Percentiles rank a stretch among this genome's conserved stretches.
These are phyloP conservation scores for Lepidurus apus DNA, from an alignment of 1,140 invertebrate species.

Conservation along the genomic window DNA sequence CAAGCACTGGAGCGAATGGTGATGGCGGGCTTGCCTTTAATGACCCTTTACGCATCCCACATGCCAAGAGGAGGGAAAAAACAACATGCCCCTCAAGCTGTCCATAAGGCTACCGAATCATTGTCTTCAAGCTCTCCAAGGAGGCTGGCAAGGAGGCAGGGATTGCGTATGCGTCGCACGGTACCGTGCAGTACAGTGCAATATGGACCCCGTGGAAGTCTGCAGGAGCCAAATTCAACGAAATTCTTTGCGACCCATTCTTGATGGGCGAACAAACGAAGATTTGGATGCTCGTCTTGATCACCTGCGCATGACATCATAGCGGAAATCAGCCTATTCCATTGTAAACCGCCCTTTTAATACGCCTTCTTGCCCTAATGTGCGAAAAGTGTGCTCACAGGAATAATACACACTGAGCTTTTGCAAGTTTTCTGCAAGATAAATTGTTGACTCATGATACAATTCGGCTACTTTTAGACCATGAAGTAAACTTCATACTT, in stretches of 20 bases:
- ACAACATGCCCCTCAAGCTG: constrained; percentile 17
- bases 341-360: no score
- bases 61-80: constrained; percentile 16
- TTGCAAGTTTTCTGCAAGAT: neutral
- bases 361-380: neutral
- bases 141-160: constrained; percentile 15
- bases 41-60: constrained; percentile 17
- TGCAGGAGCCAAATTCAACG: neutral
- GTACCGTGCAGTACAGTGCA: neutral
- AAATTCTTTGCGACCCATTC: no score
- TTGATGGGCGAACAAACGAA: no score
- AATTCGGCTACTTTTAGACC: constrained; percentile 3
- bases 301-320: no score
- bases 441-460: neutral
- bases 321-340: no score
- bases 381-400: neutral
- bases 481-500: neutral
- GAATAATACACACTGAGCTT: neutral
- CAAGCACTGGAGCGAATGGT: constrained; percentile 14
- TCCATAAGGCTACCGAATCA: constrained; percentile 18
- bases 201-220: neutral
- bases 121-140: neutral
- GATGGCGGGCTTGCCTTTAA: constrained; percentile 18
- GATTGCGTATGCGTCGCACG: neutral
- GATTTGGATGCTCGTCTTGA: no score